Evolutionary conservation across 1,140 invertebrate genomes (phyloP).

Genomic region (Lepidurus apus): DNA sequence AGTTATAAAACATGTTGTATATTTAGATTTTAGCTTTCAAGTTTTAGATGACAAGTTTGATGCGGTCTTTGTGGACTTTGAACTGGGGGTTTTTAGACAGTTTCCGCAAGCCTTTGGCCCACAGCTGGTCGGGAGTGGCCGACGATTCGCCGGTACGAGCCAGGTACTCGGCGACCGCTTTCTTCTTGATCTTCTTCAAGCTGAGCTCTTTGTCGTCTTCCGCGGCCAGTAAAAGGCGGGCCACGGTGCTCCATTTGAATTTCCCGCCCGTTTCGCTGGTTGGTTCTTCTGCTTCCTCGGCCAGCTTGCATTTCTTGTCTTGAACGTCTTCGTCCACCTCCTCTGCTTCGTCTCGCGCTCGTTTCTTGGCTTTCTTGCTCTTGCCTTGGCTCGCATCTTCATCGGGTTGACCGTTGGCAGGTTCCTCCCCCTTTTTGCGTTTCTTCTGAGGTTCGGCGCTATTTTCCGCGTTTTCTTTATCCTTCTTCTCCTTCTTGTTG

Average conservation of each 20-base stretch:
- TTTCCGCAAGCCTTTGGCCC: slow-evolving; percentile 30
- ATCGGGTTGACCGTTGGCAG: too few relatives aligned
- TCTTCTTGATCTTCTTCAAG: slow-evolving; percentile 32
- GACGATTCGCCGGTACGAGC: slow-evolving; percentile 3
- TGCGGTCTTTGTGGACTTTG: slow-evolving; percentile 33
- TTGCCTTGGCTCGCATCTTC: background rate
- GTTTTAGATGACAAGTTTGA: slow-evolving; percentile 27
- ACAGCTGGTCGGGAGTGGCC: slow-evolving; percentile 24
- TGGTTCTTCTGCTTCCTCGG: background rate
- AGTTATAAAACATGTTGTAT: too few relatives aligned
- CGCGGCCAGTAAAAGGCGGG: slow-evolving; percentile 16
- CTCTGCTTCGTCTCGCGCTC: background rate
- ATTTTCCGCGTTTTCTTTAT: slow-evolving; percentile 35
- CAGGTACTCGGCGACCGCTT: slow-evolving; percentile 28
- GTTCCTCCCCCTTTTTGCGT: slow-evolving; percentile 16
- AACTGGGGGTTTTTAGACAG: slow-evolving; percentile 33
- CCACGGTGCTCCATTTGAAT: slow-evolving; percentile 32
- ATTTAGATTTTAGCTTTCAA: background rate
- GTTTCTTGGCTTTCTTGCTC: background rate
- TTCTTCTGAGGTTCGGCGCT: slow-evolving; percentile 14
- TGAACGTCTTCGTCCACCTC: background rate
- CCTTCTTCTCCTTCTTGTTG: slow-evolving; percentile 31
- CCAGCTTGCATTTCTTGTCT: background rate
- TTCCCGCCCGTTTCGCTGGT: background rate
- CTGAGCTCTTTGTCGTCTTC: slow-evolving; percentile 32